Conservation (phyloP, 2,797 vertebrate genomes). For the Xyrichtys novacula region DNA sequence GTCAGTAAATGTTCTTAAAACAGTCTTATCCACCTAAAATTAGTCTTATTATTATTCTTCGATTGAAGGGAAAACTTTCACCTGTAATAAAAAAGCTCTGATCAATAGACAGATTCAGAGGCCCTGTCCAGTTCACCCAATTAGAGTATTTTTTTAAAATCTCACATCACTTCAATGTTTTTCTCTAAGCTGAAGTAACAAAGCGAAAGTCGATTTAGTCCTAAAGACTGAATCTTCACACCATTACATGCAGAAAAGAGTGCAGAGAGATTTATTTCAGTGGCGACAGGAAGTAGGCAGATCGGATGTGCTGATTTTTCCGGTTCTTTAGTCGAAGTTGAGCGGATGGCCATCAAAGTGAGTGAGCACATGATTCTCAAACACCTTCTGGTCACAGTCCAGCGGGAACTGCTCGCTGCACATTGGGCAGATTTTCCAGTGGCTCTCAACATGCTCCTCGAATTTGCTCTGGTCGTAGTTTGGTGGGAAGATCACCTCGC, state of each 20-base stretch:
- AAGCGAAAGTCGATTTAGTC: constrained; percentile 65
- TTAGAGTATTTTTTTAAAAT: constrained; percentile 53
- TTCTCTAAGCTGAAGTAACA: constrained; percentile 65
- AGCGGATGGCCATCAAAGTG: constrained; percentile 94
- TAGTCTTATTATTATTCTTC: no score
- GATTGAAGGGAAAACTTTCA: constrained; percentile 48
- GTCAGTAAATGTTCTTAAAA: constrained; percentile 52
- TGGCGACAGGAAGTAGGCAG: constrained; percentile 62
- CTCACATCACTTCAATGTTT: constrained; percentile 59
- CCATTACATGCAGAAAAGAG: constrained; percentile 77
- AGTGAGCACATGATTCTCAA: constrained; percentile 96
- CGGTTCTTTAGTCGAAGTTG: constrained; percentile 88
- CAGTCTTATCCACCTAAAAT: constrained; percentile 57
- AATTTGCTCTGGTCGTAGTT: constrained; percentile 98
- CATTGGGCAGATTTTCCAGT: constrained; percentile 99
- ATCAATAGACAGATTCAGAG: constrained; percentile 52
- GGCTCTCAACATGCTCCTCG: constrained; percentile 97
- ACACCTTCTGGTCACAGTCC: constrained; percentile 95
- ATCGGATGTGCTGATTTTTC: constrained; percentile 35
- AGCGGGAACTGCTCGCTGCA: constrained; percentile 98
- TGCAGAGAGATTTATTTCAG: constrained; percentile 66
- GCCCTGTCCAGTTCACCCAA: constrained; percentile 59
- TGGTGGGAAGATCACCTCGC: constrained; percentile 96
- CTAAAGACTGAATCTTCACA: constrained; percentile 74
- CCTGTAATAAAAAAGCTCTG: constrained; percentile 36